Evolutionary conservation across 2,797 vertebrate species (phyloP).

Genomic region (Amblyopsis hoosieri): DNA sequence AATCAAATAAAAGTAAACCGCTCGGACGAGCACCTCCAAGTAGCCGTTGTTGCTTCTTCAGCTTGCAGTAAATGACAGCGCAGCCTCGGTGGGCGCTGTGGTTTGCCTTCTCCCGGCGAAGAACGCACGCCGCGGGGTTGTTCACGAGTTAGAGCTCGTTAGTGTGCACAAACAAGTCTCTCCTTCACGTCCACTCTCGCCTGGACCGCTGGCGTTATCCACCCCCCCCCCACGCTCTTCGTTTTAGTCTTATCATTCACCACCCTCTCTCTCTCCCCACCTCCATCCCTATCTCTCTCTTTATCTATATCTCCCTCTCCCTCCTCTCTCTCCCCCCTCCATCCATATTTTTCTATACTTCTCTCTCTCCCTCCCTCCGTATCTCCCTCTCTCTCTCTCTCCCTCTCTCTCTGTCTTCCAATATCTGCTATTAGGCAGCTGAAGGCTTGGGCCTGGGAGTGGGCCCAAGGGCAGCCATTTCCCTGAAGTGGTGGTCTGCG

Average conservation of each 20-base stretch:
- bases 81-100: constrained; percentile 39
- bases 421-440: constrained; percentile 48
- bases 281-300: constrained; percentile 1
- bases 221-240: constrained; percentile 7
- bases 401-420: constrained; percentile 7
- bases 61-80: constrained; percentile 26
- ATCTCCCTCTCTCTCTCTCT: background rate
- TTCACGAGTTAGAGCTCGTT: constrained; percentile 56
- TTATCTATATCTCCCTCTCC: background rate
- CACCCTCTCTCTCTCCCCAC: background rate
- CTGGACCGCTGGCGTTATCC: constrained; percentile 31
- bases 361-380: constrained; percentile 10
- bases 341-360: background rate
- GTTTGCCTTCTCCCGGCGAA: constrained; percentile 17
- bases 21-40: background rate
- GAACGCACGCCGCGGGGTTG: constrained; percentile 26
- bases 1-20: background rate
- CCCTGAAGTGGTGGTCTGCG: constrained; percentile 63
- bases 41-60: constrained; percentile 20
- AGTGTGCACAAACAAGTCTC: constrained; percentile 27
- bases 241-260: constrained; percentile 9
- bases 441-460: constrained; percentile 41
- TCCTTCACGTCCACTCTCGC: constrained; percentile 35
- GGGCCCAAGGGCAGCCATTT: constrained; percentile 63
- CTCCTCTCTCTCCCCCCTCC: constrained; percentile 3